Conservation (phyloP, 2,888 invertebrate genomes). For the Cybosia mesomella region DNA sequence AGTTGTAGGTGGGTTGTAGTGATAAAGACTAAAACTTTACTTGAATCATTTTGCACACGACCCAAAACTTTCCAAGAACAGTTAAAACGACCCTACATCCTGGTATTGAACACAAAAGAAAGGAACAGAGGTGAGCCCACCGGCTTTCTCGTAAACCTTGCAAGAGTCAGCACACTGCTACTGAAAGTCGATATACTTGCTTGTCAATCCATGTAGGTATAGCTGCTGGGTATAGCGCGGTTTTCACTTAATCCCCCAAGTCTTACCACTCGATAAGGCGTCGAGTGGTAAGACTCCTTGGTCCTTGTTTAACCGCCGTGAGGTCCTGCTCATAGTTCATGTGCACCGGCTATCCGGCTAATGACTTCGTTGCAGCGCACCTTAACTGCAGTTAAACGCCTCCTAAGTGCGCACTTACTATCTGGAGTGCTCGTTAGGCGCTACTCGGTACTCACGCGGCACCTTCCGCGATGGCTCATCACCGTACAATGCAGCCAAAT, state of each 20-base stretch:
- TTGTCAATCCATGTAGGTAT: background rate
- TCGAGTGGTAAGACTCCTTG: too few species aligned
- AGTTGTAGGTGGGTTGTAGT: too few species aligned
- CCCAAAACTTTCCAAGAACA: too few species aligned
- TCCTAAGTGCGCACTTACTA: conserved; percentile 13
- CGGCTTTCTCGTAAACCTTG: background rate
- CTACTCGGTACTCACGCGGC: background rate
- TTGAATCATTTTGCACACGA: background rate
- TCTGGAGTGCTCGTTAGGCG: conserved; percentile 17
- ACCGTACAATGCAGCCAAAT: background rate
- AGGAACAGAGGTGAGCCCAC: too few species aligned
- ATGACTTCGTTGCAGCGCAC: background rate
- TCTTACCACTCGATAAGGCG: background rate
- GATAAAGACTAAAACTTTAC: background rate
- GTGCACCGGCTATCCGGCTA: background rate
- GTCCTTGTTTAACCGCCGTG: background rate
- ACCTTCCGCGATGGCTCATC: background rate
- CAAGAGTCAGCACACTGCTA: background rate
- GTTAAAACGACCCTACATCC: too few species aligned
- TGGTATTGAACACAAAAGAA: too few species aligned
- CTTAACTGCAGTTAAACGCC: conserved; percentile 13
- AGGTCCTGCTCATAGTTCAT: background rate
- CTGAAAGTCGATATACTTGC: background rate
- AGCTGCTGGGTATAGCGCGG: background rate
- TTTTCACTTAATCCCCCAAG: background rate